Evolutionary conservation across 1,140 invertebrate species (phyloP).

Genomic region (Dysdera silvatica): DNA sequence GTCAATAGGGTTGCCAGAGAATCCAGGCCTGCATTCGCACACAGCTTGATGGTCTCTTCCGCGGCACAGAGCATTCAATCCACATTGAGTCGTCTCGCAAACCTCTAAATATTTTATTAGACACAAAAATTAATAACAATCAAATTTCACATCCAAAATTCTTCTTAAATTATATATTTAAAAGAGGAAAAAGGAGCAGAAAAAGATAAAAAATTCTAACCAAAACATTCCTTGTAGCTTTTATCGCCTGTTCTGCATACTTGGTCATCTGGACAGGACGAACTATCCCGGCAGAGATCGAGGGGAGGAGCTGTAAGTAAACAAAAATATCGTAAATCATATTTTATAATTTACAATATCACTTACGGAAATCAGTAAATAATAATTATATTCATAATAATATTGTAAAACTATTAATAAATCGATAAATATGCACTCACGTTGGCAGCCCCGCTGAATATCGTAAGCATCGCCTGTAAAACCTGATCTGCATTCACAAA

Average conservation of each 20-base stretch:
- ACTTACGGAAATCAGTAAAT: neutral
- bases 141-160: neutral
- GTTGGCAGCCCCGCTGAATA: constrained; percentile 47
- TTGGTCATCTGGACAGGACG: constrained; percentile 57
- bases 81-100: constrained; percentile 48
- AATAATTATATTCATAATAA: neutral
- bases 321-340: neutral
- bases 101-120: constrained; percentile 27
- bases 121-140: neutral
- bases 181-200: neutral
- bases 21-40: constrained; percentile 55
- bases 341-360: neutral
- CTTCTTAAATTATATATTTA: neutral
- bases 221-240: constrained; percentile 25
- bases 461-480: constrained; percentile 65
- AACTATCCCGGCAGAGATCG: constrained; percentile 66
- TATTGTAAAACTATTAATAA: neutral
- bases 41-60: constrained; percentile 47
- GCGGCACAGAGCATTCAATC: constrained; percentile 61
- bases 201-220: constrained; percentile 6
- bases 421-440: constrained; percentile 11
- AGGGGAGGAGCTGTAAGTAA: constrained; percentile 46
- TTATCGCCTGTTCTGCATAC: constrained; percentile 24
- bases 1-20: constrained; percentile 33
- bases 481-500: constrained; percentile 46